Conservation (phyloP, 1,140 invertebrate species). For the Halesus radiatus region DNA sequence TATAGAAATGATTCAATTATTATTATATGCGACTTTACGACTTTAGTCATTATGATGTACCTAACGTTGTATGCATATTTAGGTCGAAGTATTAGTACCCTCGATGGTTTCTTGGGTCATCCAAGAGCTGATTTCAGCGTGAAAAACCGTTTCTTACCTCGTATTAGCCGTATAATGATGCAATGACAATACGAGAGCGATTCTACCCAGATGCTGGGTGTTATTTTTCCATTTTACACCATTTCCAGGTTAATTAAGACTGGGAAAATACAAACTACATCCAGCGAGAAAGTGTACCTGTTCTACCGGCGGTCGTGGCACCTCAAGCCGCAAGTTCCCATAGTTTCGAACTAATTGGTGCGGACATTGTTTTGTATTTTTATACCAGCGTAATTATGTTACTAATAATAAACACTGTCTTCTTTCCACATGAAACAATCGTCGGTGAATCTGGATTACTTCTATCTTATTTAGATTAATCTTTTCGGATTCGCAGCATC, state of each 20-base stretch:
- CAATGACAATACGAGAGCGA: no score
- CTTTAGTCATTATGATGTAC: no score
- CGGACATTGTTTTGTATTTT: constrained; percentile 20
- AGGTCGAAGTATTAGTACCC: no score
- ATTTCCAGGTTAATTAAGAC: constrained; percentile 28
- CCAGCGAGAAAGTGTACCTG: constrained; percentile 29
- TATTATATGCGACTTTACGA: no score
- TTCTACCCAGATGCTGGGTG: no score
- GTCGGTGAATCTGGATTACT: background rate
- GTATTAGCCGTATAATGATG: no score
- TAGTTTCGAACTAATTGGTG: constrained; percentile 32
- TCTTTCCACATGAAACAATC: no score
- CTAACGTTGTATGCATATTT: no score
- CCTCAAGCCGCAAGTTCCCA: background rate
- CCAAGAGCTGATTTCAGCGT: no score
- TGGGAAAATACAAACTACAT: constrained; percentile 28
- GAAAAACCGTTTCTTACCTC: no score
- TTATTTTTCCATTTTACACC: constrained; percentile 7
- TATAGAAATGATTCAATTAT: no score
- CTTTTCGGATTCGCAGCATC: background rate
- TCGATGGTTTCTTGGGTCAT: no score
- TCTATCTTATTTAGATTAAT: background rate
- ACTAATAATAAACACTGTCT: background rate
- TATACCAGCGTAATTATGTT: constrained; percentile 4
- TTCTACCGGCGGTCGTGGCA: background rate